phyloP scores from a whole-genome alignment of 2,797 vertebrate species.

The Phyllotis vaccarum region DNA sequence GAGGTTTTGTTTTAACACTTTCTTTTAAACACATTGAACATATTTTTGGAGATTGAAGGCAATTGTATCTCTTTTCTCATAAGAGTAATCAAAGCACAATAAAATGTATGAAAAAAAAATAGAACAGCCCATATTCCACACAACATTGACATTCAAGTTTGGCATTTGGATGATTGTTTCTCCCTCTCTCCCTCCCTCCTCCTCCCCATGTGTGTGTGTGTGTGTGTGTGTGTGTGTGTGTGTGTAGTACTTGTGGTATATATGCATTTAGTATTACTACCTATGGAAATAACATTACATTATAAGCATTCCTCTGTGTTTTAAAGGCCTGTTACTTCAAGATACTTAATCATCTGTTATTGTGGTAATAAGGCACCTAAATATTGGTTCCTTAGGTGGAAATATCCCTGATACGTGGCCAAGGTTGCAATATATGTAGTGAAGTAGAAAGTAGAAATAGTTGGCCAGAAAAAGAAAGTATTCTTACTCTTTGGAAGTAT shows the following conservation, averaged over 20 bases:
- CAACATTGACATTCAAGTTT: neutral
- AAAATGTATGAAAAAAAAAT: constrained; percentile 22
- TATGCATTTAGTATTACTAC: neutral
- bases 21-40: constrained; percentile 22
- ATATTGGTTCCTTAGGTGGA: neutral
- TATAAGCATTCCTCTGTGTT: neutral
- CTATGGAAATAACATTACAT: neutral
- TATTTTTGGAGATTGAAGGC: constrained; percentile 19
- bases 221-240: neutral
- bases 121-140: neutral
- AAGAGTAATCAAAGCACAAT: constrained; percentile 40
- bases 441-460: neutral
- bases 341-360: neutral
- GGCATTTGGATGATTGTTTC: neutral
- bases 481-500: neutral
- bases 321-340: neutral
- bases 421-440: neutral
- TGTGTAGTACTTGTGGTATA: neutral
- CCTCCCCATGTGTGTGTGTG: too few relatives aligned
- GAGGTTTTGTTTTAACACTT: neutral
- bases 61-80: constrained; percentile 48
- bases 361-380: neutral
- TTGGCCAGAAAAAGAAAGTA: neutral
- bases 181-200: neutral
- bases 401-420: neutral